Base-by-base conservation (phyloP, 2,113 vertebrate genomes). In the Dromiciops gliroides region DNA sequence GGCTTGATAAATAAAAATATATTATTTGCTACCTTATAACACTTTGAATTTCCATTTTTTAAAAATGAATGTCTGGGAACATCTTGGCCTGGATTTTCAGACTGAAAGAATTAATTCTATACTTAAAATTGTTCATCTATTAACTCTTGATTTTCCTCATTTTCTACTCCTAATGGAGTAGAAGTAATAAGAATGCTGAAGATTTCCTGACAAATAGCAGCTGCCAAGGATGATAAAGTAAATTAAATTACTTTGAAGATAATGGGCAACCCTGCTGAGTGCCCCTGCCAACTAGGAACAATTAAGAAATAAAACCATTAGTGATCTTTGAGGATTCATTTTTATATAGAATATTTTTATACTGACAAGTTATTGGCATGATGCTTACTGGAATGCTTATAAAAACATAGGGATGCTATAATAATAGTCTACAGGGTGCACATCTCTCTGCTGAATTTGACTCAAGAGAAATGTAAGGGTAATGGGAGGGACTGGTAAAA, bases 301-400 rank as follows among this genome's bases (percentile, higher is more conserved):
- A 93, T 96, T 94, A 95, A 50, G 83, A 95, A 92, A 95, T 91
- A 95, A 95, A 97, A 28, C 16, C 89, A 92, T 94, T 96, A 93
- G 52, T 90, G 24, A 10, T 94, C 95, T 95, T 83, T 92, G 89
- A 96, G 93, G 96, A 92, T 92, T 94, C 88, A 11, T 90, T n/a
- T 93, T 95, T 90, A 19, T n/a, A 12, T 92, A 28, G 89, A 50
- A 52, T 47, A 56, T 44, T 50, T 94, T 96, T 97, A 93, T 89
- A 56, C 0, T 50, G 53, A 24, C 95, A 96, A 94, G 14, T 67
- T 37, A 67, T 67, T 67, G 60, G 37, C 60, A n/a, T 67, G 3
- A 31, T 67, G 31, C 31, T 67, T n/a, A 67, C 37, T 67, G 60
- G 60, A 67, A 67, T n/a, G 31, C 31, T 67, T 67, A 67, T 16